phyloP scores from a whole-genome alignment of 2,888 invertebrate species.

The Ornithoptera priamus region DNA sequence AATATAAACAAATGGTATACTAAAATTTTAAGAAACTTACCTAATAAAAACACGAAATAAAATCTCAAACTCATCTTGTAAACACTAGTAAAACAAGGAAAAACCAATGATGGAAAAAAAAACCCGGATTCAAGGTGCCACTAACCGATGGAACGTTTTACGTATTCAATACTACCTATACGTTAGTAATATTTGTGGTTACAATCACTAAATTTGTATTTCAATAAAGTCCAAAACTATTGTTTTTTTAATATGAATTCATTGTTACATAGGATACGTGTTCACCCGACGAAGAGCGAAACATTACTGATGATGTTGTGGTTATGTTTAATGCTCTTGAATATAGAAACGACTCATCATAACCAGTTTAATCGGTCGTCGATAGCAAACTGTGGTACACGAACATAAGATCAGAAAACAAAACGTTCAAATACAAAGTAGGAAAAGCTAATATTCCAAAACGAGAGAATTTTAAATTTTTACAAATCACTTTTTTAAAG shows the following conservation, averaged over 20 bases:
- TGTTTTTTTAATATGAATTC: constrained; percentile 8
- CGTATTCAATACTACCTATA: constrained; percentile 5
- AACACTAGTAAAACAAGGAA: constrained; percentile 51
- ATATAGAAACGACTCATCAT: constrained; percentile 16
- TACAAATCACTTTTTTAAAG: neutral
- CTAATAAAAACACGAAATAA: constrained; percentile 58
- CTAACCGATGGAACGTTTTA: constrained; percentile 25
- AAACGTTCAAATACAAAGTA: neutral
- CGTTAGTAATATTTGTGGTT: constrained; percentile 10
- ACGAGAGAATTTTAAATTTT: neutral
- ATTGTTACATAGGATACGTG: constrained; percentile 12
- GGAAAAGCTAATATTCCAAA: neutral
- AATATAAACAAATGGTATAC: neutral
- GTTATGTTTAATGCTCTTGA: constrained; percentile 21
- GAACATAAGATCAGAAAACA: neutral
- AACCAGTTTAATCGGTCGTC: constrained; percentile 24
- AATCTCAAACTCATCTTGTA: constrained; percentile 57
- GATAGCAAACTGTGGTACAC: neutral
- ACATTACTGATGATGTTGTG: constrained; percentile 21
- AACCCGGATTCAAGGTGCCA: constrained; percentile 49
- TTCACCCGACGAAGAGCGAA: constrained; percentile 2
- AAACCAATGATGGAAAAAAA: constrained; percentile 47
- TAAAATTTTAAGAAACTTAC: constrained; percentile 52
- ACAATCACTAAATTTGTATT: constrained; percentile 11
- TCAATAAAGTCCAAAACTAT: constrained; percentile 2